Evolutionary conservation across 1,140 invertebrate species (phyloP).

Genomic region (Formica exsecta): DNA sequence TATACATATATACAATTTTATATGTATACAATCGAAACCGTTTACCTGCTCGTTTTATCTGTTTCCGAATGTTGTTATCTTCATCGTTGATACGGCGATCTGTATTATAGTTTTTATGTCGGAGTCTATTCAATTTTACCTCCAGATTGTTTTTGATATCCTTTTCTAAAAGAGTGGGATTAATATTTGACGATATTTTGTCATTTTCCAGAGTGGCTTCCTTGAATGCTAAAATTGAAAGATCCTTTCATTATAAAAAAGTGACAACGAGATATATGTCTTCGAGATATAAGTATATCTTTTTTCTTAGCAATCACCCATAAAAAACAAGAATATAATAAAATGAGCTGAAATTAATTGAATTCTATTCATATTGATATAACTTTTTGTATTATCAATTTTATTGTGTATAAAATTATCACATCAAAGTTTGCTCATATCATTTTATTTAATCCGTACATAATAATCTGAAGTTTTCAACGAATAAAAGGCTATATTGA

Average conservation of each 20-base stretch:
- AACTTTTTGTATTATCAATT: not conserved
- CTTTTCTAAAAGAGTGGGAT: not conserved
- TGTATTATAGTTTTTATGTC: constrained; percentile 9
- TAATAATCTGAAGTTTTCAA: constrained; percentile 23
- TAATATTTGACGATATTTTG: not conserved
- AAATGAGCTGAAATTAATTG: not conserved
- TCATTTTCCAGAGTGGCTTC: not conserved
- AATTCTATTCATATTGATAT: constrained; percentile 21
- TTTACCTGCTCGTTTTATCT: constrained; percentile 36
- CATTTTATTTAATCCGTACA: not conserved
- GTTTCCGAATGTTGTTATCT: not conserved
- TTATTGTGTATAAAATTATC: not conserved
- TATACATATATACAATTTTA: not conserved
- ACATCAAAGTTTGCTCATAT: constrained; percentile 1
- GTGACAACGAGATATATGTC: not conserved
- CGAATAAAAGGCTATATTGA: not conserved
- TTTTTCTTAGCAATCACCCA: not conserved
- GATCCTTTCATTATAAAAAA: not conserved
- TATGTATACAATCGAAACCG: not conserved
- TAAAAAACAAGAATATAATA: constrained; percentile 15
- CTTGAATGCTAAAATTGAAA: constrained; percentile 15
- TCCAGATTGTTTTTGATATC: not conserved
- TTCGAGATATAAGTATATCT: not conserved
- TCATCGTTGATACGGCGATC: not conserved
- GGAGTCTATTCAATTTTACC: not conserved